Base-by-base conservation (phyloP, 2,797 vertebrate species). In the Galaxias olidus region DNA sequence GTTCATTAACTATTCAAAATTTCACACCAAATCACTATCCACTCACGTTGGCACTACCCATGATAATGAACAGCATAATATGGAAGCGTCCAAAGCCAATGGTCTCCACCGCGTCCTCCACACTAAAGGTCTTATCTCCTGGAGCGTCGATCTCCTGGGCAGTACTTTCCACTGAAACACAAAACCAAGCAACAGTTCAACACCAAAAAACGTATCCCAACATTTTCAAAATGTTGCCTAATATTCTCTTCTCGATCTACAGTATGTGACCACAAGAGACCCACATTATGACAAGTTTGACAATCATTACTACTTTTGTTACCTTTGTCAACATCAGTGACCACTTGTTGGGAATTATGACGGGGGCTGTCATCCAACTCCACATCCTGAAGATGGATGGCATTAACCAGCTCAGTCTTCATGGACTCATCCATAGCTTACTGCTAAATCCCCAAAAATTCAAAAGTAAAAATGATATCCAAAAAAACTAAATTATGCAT, bases 81-180 rank as follows among this genome's bases (percentile, higher is more conserved):
- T 98, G 96, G 57, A 99, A 98, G 0, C 89, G 92, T 0, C 97
- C 97, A 0, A 97, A 98, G 2, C 95, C 96, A 0, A 98, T 96
- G 4, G 81, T 86, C 81, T 99, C 96, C 59, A 98, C 95, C 0
- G 96, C 96, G 0, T 98, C 94, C 70, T 96, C 96, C 77, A 98
- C 94, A 0, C 91, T 95, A 6, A 30, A 30, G 30, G 30, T 30
- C 30, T 30, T 30, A 6, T 30, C 30, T 30, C 30, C 30, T 30
- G 30, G 30, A 30, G 6, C 2, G 6, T 30, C 30, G 30, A 30
- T 6, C 30, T 30, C 30, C 30, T 30, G 30, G 30, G 30, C 6
- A 30, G 30, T 30, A 30, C 45, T 47, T 47, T 47, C 9, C 14
- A 71, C 15, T 30, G 30, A 2, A 30, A 30, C 30, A 6, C 30